Percentiles rank a stretch among this genome's conserved stretches.
phyloP scores from a whole-genome alignment of 1,140 invertebrate species.

The Drosophila quadrilineata region DNA sequence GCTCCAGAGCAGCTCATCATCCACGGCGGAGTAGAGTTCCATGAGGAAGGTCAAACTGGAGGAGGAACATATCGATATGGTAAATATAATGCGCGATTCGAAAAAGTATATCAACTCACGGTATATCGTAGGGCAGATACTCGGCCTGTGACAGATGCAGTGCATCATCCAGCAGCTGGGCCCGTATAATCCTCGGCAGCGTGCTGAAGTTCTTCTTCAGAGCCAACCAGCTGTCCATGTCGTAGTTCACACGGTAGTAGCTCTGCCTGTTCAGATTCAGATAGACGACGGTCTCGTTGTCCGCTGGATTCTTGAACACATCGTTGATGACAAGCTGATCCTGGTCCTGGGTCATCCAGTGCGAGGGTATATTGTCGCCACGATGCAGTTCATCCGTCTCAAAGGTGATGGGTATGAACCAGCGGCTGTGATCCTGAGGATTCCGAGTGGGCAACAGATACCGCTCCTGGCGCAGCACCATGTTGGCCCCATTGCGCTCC shows the following conservation, averaged over 20 bases:
- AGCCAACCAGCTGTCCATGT: constrained; percentile 85
- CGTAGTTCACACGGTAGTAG: constrained; percentile 90
- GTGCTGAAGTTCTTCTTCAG: constrained; percentile 84
- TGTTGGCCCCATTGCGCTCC: constrained; percentile 49
- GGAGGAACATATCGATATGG: no score
- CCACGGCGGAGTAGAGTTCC: constrained; percentile 56
- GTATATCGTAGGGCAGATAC: constrained; percentile 84
- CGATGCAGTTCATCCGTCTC: constrained; percentile 76
- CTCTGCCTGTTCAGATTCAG: constrained; percentile 82
- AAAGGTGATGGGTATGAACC: constrained; percentile 84
- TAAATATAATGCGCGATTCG: background rate
- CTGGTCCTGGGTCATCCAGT: constrained; percentile 66
- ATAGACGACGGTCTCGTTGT: constrained; percentile 58
- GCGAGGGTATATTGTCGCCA: constrained; percentile 60
- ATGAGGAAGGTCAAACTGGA: constrained; percentile 81
- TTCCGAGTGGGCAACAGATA: constrained; percentile 60
- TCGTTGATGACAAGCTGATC: constrained; percentile 57
- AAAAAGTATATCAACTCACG: constrained; percentile 43
- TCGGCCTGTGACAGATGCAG: constrained; percentile 88
- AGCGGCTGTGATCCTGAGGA: constrained; percentile 66
- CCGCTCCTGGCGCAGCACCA: constrained; percentile 64
- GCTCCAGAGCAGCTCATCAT: constrained; percentile 74
- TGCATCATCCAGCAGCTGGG: constrained; percentile 91
- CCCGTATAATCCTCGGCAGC: constrained; percentile 85
- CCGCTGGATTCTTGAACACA: constrained; percentile 42